Evolutionary conservation across 92 coral and sea anemone species (phyloP), one percentile per base, ranked within the genome.

Genomic region (Zoanthus sansibaricus): DNA sequence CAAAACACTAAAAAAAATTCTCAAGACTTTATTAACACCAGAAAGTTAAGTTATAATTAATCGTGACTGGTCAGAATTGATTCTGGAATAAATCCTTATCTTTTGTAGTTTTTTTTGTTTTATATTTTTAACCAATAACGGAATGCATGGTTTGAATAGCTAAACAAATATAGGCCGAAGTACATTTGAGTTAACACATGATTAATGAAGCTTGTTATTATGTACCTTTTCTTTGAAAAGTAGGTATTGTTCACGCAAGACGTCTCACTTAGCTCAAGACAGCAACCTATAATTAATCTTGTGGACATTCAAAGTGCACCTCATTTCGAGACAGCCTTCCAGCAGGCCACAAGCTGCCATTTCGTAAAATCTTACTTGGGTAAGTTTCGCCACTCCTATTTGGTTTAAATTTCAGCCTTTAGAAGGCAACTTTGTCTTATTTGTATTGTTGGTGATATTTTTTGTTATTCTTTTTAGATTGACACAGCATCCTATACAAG

Each of bases 171-270:
- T 83, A 31, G 20, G 51, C 51, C 49, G 79, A 83, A 49, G 87
- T 11, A 70, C 45, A 83, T 46, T 83, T 55, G 64, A 62, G 72
- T 37, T 25, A 66, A 67, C 86, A 42, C 86, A 30, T 78, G 61
- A 25, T 15, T 62, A 62, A 69, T n/a, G 87, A 71, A 83, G 69
- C 87, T 54, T 83, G 77, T 17, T 6, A 83, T 69, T 83, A 83
- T 51, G 79, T 47, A 83, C 14, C n/a, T 71, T 21, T 83, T 58
- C 68, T 70, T 10, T 71, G 8, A 64, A 51, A 79, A 71, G 37
- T 12, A 83, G 86, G 25, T 12, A 18, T 48, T 18, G 33, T 67
- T 83, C 62, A 83, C 77, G 58, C 52, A 83, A 51, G 87, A 71
- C 87, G 42, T 83, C 79, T 3, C 44, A 71, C 79, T 49, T 25